phyloP scores from a whole-genome alignment of 2,888 invertebrate genomes.

The Hirtodrosophila histrioides region DNA sequence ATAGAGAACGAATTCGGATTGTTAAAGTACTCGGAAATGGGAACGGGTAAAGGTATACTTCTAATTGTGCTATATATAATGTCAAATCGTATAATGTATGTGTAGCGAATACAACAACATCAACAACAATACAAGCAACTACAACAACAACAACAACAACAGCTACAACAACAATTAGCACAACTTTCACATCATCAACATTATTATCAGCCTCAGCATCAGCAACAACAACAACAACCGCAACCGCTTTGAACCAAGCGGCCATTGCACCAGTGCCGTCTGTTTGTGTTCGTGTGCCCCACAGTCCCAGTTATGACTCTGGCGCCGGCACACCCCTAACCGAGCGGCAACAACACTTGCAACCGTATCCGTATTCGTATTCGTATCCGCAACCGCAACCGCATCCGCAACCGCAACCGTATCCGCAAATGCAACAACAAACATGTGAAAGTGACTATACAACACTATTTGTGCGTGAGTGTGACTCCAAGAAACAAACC shows the following conservation, averaged over 20 bases:
- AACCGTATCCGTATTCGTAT: constrained; percentile 64
- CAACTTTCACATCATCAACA: constrained; percentile 77
- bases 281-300: constrained; percentile 85
- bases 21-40: too few species aligned
- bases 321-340: constrained; percentile 78
- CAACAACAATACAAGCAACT: constrained; percentile 70
- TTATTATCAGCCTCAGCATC: constrained; percentile 76
- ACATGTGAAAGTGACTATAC: constrained; percentile 84
- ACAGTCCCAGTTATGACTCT: constrained; percentile 84
- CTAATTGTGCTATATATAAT: constrained; percentile 18
- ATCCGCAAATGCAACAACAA: constrained; percentile 83
- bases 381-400: constrained; percentile 44
- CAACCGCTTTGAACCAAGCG: constrained; percentile 70
- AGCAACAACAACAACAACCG: constrained; percentile 61
- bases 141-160: constrained; percentile 48
- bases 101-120: constrained; percentile 60
- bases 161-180: constrained; percentile 74
- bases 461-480: constrained; percentile 85
- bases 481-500: constrained; percentile 69
- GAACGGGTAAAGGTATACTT: not conserved
- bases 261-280: constrained; percentile 84
- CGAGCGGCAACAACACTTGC: constrained; percentile 63
- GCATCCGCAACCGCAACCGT: constrained; percentile 78
- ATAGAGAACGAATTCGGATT: too few species aligned
- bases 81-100: constrained; percentile 47